Base-by-base conservation (phyloP, 2,888 invertebrate genomes). In the Nebria brevicollis region DNA sequence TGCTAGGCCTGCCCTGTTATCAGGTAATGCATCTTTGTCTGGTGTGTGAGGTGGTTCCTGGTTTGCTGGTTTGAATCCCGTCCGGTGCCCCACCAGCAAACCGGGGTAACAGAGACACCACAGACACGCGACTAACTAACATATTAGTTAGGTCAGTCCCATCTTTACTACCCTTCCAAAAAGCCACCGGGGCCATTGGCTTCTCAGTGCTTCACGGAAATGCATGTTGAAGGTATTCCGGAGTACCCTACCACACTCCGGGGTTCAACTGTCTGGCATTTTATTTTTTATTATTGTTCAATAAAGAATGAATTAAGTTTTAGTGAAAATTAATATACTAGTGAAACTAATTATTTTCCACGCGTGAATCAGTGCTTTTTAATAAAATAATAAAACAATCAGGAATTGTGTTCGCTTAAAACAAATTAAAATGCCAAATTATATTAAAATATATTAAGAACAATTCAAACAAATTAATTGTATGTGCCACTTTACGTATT, bases 91-190 rank as follows among this genome's bases (percentile, higher is more conserved):
- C 75, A 54, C 64, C 13, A 66, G 20, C 70, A 41, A 25, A 68
- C 64, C 11, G 72, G 41, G 43, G 72, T 72, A 20, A 66, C 66
- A 15, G 75, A 34, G 65, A 54, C 43, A 66, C 72, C 80, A 34
- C 68, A 83, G 84, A 86, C 88, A 87, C 87, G 87, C 87, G 87
- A 87, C 86, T 85, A 83, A 81, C 83, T n/a, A n/a, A n/a, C n/a
- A n/a, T n/a, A 80, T 80, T 66, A 75, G 70, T 75, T 20, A 87
- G 88, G 87, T 88, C 87, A 87, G 87, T 87, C 86, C 86, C 87
- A 72, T 73, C 42, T 20, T 70, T 68, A 75, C 80, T 75, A 75
- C 75, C 66, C 34, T 43, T 25, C 42, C 25, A 43, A 75, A 11
- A 70, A 70, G 11, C 66, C 13, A 6, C 54, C 54, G 54, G 54